phyloP scores from a whole-genome alignment of 2,888 invertebrate species.

The Lapara coniferarum region DNA sequence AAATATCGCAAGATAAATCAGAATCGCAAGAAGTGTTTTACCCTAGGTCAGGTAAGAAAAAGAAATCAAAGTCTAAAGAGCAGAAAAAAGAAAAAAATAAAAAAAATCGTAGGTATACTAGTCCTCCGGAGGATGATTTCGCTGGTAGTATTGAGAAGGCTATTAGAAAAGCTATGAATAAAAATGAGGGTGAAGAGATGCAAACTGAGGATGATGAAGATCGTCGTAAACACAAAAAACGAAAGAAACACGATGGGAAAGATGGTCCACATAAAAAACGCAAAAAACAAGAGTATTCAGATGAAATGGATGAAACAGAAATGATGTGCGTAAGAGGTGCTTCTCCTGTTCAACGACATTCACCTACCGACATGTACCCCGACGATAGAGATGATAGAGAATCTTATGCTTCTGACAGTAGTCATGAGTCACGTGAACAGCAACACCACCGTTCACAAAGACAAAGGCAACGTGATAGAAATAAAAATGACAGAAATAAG shows the following conservation, averaged over 20 bases:
- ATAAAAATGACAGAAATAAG: conserved; percentile 73
- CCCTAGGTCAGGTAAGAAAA: conserved; percentile 80
- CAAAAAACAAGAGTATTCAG: conserved; percentile 80
- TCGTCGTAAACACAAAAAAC: conserved; percentile 80
- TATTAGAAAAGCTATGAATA: conserved; percentile 89
- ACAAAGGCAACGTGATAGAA: conserved; percentile 72
- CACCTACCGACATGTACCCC: conserved; percentile 61
- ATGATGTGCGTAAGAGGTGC: conserved; percentile 92
- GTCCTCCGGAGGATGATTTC: conserved; percentile 87
- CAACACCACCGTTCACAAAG: conserved; percentile 75
- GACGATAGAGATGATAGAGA: conserved; percentile 77
- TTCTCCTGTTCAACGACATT: conserved; percentile 83
- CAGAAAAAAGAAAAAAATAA: conserved; percentile 80
- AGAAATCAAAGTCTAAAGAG: conserved; percentile 75
- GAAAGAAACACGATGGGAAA: conserved; percentile 84
- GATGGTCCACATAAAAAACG: conserved; percentile 84
- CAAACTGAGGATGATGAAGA: conserved; percentile 77
- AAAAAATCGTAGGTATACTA: conserved; percentile 75
- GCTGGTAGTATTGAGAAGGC: conserved; percentile 91
- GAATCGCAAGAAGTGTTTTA: conserved; percentile 64
- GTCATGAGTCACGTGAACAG: conserved; percentile 80
- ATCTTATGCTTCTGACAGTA: conserved; percentile 82
- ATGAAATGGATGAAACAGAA: conserved; percentile 89
- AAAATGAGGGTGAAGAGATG: conserved; percentile 81
- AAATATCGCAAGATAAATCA: conserved; percentile 50